A percentile compares a stretch with the other conserved stretches of the same genome.
These are phyloP conservation scores for Globia sparganii DNA, from an alignment of 2,888 invertebrate genomes.

Conservation along the genomic window DNA sequence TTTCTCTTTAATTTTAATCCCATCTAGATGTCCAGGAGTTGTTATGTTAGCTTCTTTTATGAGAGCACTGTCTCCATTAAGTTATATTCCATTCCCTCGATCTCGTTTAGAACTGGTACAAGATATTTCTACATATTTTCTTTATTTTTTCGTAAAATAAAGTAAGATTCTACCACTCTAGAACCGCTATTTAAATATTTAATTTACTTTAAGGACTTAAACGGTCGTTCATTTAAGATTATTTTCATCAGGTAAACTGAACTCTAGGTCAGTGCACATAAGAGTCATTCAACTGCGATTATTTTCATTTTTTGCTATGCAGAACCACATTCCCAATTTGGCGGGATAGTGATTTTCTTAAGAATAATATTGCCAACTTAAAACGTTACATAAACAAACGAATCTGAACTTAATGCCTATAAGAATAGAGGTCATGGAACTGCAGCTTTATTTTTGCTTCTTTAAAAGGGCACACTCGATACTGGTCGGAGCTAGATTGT, in stretches of 20 bases:
- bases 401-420: conserved; percentile 64
- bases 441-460: conserved; percentile 65
- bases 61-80: background rate
- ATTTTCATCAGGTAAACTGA: conserved; percentile 19
- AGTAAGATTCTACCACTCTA: conserved; percentile 40
- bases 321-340: conserved; percentile 77
- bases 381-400: conserved; percentile 27
- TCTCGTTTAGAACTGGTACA: conserved; percentile 32
- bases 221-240: conserved; percentile 4
- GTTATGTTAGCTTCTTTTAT: background rate
- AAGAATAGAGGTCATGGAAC: conserved; percentile 56
- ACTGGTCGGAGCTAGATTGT: conserved; percentile 79
- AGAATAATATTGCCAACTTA: conserved; percentile 56
- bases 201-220: conserved; percentile 42
- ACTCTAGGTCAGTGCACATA: conserved; percentile 38
- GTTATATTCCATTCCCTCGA: conserved; percentile 8
- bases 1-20: conserved; percentile 2
- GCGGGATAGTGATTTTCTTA: conserved; percentile 75
- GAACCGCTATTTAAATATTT: conserved; percentile 43
- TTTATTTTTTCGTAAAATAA: conserved; percentile 17
- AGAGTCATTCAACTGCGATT: conserved; percentile 50
- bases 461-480: conserved; percentile 77
- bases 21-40: background rate
- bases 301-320: conserved; percentile 64
- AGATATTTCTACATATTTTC: conserved; percentile 12